Base-by-base conservation (phyloP, 2,797 vertebrate genomes). In the Halcyon smyrnensis region DNA sequence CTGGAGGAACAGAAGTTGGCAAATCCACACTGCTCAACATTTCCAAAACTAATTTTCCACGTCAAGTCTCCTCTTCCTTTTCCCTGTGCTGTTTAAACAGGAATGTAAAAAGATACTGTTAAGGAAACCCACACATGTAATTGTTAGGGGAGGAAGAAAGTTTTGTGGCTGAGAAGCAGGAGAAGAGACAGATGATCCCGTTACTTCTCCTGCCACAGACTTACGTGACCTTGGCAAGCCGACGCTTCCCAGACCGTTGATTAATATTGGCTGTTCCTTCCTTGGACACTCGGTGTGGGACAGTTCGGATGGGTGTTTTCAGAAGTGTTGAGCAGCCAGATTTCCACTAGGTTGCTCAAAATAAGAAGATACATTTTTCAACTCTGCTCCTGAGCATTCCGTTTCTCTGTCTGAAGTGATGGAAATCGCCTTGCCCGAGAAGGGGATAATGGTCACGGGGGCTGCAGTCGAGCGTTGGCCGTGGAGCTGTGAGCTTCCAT, bases 11-110 rank as follows among this genome's bases (percentile, higher is more conserved):
- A 88, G 62, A 88, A 95, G 85, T 9, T 94, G 97, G 97, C 97
- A 71, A 79, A 80, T 69, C 79, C 65, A 43, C 41, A 9, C n/a
- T 13, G 84, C 92, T 97, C 95, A 93, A 92, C 95, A 69, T 96
- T 94, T 97, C 94, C 93, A 91, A 97, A 97, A 97, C 96, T 97
- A 95, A 97, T 97, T 95, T 97, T 97, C 96, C 94, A 96, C 96
- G 94, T 97, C 82, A 93, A 91, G 96, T 96, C 96, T 97, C 91
- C 87, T 95, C 89, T 97, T 97, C 95, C 96, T 97, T 97, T 95
- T 94, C 95, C 95, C 97, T 87, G 70, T 89, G 81, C 91, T 95
- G 87, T 97, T 98, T 97, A 97, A 95, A 97, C 95, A 97, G 96
- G 93, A 91, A 96, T 96, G 97, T 98, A 97, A 97, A 85, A 96